Evolutionary conservation across 2,113 vertebrate species (phyloP).

Genomic region (Percina caprodes): DNA sequence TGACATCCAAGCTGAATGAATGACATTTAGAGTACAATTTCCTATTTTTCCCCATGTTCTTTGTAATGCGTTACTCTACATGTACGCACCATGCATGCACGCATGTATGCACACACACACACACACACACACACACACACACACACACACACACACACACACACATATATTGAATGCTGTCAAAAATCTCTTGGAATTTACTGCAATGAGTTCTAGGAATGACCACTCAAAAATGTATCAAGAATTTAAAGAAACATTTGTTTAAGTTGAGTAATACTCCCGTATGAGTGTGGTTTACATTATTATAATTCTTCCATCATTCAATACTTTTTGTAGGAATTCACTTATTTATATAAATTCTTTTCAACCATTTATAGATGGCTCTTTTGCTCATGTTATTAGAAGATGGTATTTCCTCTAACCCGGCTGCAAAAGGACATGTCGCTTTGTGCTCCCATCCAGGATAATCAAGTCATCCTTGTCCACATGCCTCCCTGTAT

Average conservation of each 20-base stretch:
- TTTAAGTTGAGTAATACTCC: not conserved
- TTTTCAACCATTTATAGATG: constrained; percentile 20
- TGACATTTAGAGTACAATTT: constrained; percentile 87
- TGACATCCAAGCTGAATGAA: constrained; percentile 83
- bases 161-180: constrained; percentile 36
- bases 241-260: constrained; percentile 1
- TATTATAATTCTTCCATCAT: not conserved
- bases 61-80: constrained; percentile 71
- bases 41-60: constrained; percentile 80
- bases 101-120: not conserved
- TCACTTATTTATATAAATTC: not conserved
- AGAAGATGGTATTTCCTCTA: constrained; percentile 58
- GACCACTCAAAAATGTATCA: constrained; percentile 3
- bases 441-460: constrained; percentile 75
- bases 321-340: not conserved
- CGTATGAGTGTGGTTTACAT: not conserved
- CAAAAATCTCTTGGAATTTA: constrained; percentile 48
- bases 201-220: constrained; percentile 43
- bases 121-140: not conserved
- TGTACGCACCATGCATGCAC: constrained; percentile 30
- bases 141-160: not conserved
- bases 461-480: constrained; percentile 78
- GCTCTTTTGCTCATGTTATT: constrained; percentile 47
- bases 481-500: constrained; percentile 69
- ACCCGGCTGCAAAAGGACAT: constrained; percentile 69